phyloP scores from a whole-genome alignment of 2,113 vertebrate genomes.

The Xiphophorus couchianus region DNA sequence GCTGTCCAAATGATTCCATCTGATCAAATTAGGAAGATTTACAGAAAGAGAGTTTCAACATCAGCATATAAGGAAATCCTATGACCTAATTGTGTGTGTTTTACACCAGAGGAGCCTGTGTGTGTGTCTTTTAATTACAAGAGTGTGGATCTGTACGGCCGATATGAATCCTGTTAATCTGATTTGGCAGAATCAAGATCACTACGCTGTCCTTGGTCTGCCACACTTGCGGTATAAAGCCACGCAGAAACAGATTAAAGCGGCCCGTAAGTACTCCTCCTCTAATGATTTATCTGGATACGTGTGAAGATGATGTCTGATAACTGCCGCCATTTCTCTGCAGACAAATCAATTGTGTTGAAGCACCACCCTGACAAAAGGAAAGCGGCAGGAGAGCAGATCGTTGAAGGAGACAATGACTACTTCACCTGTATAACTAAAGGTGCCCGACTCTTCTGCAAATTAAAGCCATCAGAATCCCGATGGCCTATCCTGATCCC shows the following conservation, averaged over 20 bases:
- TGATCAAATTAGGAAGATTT: neutral
- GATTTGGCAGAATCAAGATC: constrained; percentile 92
- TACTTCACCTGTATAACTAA: constrained; percentile 99
- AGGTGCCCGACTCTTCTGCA: constrained; percentile 76
- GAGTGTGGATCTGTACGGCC: neutral
- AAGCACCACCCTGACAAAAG: constrained; percentile 98
- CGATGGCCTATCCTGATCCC: neutral
- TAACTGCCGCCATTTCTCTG: constrained; percentile 8
- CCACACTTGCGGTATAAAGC: constrained; percentile 91
- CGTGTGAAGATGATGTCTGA: too few relatives aligned
- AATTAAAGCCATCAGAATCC: fast-evolving
- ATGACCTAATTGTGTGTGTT: neutral
- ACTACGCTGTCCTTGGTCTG: constrained; percentile 94
- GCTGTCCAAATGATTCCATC: neutral
- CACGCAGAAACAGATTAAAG: constrained; percentile 98
- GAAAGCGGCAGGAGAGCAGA: constrained; percentile 97
- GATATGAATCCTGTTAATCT: neutral
- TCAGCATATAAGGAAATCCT: neutral
- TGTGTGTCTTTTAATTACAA: neutral
- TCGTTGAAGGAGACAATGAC: constrained; percentile 96
- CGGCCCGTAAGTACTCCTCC: constrained; percentile 90
- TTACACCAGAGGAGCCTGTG: neutral
- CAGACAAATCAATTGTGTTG: constrained; percentile 97
- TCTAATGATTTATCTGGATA: neutral
- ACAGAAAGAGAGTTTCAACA: neutral